phyloP scores from a whole-genome alignment of 2,888 invertebrate species.

The Hermodice carunculata region DNA sequence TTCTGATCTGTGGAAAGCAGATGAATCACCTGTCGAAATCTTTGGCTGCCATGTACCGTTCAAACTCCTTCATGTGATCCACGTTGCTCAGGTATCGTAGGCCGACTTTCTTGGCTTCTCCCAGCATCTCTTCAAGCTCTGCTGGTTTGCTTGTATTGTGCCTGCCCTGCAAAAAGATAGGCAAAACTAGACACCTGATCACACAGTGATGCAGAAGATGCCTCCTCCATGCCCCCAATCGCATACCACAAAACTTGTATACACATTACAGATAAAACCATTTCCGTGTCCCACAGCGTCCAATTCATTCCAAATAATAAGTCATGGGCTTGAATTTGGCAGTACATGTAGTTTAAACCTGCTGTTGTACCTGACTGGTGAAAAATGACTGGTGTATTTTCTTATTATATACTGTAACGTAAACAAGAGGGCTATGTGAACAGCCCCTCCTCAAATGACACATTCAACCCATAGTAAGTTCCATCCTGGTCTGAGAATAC shows the following conservation, averaged over 20 bases:
- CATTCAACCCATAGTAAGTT: too few species aligned
- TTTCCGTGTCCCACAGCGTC: too few species aligned
- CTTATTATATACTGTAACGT: too few species aligned
- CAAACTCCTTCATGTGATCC: conserved; percentile 36
- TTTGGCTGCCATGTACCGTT: conserved; percentile 18
- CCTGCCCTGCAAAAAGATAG: conserved; percentile 39
- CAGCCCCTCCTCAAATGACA: too few species aligned
- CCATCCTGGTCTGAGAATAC: too few species aligned
- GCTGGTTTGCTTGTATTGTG: conserved; percentile 40
- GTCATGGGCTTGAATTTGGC: too few species aligned
- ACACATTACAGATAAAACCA: not conserved
- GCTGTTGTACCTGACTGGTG: too few species aligned
- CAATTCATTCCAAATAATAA: too few species aligned
- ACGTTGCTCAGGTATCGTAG: conserved; percentile 31
- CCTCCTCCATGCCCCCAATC: not conserved
- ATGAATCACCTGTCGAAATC: conserved; percentile 25
- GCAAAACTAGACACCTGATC: not conserved
- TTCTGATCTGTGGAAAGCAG: too few species aligned
- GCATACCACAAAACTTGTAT: not conserved
- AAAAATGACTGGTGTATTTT: too few species aligned
- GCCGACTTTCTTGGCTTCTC: conserved; percentile 30
- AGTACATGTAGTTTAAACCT: too few species aligned
- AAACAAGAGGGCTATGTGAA: too few species aligned
- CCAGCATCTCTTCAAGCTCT: conserved; percentile 46
- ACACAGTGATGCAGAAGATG: not conserved